Percentiles rank a stretch among this genome's conserved stretches.
Conservation (phyloP, 2,797 vertebrate genomes). For the Semaprochilodus insignis region DNA sequence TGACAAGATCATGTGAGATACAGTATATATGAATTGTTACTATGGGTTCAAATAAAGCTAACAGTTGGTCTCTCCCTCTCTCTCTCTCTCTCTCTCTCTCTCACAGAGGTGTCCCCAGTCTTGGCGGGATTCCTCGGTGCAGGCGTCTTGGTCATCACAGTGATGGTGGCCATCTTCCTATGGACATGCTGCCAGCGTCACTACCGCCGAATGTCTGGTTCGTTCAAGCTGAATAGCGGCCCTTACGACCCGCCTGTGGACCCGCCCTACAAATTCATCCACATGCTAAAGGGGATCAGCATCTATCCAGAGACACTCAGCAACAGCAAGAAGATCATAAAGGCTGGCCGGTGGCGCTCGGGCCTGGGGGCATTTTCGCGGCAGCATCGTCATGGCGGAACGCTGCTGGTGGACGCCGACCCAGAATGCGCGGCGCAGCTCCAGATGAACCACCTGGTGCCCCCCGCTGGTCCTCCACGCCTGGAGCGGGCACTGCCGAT, state of each 20-base stretch:
- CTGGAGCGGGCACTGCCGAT: conserved; percentile 83
- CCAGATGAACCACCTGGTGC: conserved; percentile 80
- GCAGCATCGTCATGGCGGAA: conserved; percentile 26
- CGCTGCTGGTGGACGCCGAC: conserved; percentile 76
- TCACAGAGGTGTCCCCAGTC: conserved; percentile 91
- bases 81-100: conserved; percentile 7
- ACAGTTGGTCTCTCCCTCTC: too few species aligned
- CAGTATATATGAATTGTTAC: too few species aligned
- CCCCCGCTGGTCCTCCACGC: conserved; percentile 60
- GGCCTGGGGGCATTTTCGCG: conserved; percentile 28
- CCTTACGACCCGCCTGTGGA: conserved; percentile 75
- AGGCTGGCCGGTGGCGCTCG: conserved; percentile 65
- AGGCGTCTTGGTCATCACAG: conserved; percentile 87
- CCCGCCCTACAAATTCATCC: conserved; percentile 91
- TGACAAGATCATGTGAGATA: too few species aligned
- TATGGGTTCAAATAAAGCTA: too few species aligned
- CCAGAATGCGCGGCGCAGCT: conserved; percentile 73
- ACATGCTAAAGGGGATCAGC: conserved; percentile 98
- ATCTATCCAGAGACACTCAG: conserved; percentile 95
- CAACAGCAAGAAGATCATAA: conserved; percentile 89
- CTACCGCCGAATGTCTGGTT: conserved; percentile 81
- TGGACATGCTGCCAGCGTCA: conserved; percentile 95
- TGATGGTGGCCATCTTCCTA: conserved; percentile 88
- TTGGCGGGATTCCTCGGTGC: conserved; percentile 94
- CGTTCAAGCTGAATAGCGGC: conserved; percentile 81